Base-by-base conservation (phyloP, 2,113 vertebrate genomes). In the Hippocampus mohnikei region DNA sequence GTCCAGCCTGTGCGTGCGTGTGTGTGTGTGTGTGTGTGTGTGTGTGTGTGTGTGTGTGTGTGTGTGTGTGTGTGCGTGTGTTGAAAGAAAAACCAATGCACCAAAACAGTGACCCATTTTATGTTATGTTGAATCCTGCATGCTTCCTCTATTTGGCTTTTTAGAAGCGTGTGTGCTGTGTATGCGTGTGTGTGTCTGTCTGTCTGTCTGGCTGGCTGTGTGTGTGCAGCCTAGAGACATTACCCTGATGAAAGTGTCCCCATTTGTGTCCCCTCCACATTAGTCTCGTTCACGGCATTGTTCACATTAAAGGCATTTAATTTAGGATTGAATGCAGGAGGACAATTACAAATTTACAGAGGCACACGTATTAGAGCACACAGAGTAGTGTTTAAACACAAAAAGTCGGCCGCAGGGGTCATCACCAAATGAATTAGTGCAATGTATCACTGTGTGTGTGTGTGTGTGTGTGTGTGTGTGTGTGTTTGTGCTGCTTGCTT, bases 351-450 rank as follows among this genome's bases (percentile, higher is more conserved):
- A 74, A 68, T 42, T 12, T 15, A 42, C 46, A 16, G 55, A 37
- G 48, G 25, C 27, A 69, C 64, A 59, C 55, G 5, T 33, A 50
- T 41, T 27, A 61, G 23, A 37, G 41, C n/a, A 66, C 33, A 5
- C 62, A 42, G 53, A 44, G 4, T 11, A 41, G 50, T 44, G 72
- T 60, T 75, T 46, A 67, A 52, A 67, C 65, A 70, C 65, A 52
- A n/a, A 48, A 27, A 66, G 23, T 11, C 56, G 61, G 21, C 62
- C 56, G n/a, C 67, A 79, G 63, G 73, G 74, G 77, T 79, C 63
- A 78, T 79, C 66, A 77, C 55, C 65, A 70, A 82, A 84, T 84
- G 61, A 56, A 86, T 85, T 72, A 75, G 70, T 71, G 67, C 23
- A 42, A 73, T 81, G 72, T 84, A 62, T 52, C 58, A 68, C 53